Conservation (phyloP, 2,797 vertebrate species). For the Anabacerthia variegaticeps region DNA sequence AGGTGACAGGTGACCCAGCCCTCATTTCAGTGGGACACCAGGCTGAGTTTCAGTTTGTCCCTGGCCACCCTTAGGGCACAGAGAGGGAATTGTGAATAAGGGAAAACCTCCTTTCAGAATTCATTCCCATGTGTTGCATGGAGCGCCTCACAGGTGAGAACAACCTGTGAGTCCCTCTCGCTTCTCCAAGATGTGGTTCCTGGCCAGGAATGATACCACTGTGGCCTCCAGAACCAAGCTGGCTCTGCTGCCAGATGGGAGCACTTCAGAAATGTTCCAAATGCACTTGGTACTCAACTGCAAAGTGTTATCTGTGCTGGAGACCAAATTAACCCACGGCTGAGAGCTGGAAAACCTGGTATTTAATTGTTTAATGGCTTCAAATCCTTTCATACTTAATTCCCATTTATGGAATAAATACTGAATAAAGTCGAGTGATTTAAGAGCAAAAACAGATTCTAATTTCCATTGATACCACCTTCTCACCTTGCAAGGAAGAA, state of each 20-base stretch:
- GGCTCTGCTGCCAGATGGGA: neutral
- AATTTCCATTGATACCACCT: neutral
- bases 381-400: constrained; percentile 48
- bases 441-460: neutral
- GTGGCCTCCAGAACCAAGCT: neutral
- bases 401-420: constrained; percentile 36
- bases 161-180: neutral
- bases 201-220: neutral
- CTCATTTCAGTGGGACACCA: fast-evolving
- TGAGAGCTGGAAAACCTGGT: neutral
- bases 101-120: neutral
- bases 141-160: neutral
- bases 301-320: constrained; percentile 30
- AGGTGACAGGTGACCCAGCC: neutral
- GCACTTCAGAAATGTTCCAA: neutral
- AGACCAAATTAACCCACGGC: neutral
- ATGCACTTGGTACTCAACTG: neutral
- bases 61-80: fast-evolving
- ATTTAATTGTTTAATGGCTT: constrained; percentile 13
- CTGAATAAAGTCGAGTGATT: neutral
- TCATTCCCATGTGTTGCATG: neutral
- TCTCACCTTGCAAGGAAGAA: neutral
- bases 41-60: neutral
- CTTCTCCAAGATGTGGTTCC: neutral
- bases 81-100: neutral